Evolutionary conservation across 2,797 vertebrate species (phyloP), one percentile per base, ranked within the genome.

Genomic region (Masticophis lateralis): DNA sequence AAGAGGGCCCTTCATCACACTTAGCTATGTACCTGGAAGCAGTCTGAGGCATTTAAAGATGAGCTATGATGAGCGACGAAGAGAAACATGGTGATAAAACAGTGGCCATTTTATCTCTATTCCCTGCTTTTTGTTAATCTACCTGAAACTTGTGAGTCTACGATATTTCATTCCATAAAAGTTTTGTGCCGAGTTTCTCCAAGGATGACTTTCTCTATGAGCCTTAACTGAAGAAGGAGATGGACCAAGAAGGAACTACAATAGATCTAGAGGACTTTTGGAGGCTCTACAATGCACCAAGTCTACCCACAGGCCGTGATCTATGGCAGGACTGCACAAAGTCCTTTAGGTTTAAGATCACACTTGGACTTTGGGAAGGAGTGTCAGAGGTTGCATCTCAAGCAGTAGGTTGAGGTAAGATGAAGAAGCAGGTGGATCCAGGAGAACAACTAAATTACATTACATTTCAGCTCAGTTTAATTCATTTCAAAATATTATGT

Each of bases 31-130:
- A 60, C 83, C 61, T 47, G 91, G 83, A 2, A 47, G 91, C 92
- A 13, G 74, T n/a, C 88, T 25, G 55, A 91, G 95, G 60, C 9
- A 3, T 90, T 90, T 91, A 11, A 94, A 92, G 66, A 89, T 8
- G 16, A 9, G 18, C 11, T 90, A 22, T 55, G 57, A 2, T 22
- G 90, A 6, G 12, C 2, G 14, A 22, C 69, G 47, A 86, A 51
- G 4, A 11, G 59, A 86, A 32, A 13, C 12, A 66, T 0, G 0
- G 91, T 63, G 92, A 37, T 25, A 90, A 90, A 93, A 0, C 20
- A 0, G 0, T 28, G 61, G 47, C 7, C n/a, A 2, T 66, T 66
- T 66, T 66, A n/a, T 66, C 28, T n/a, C 28, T 6, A 69, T 69
- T 7, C 14, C 32, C 7, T 37, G 51, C 32, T 51, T 89, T 22